phyloP scores from a whole-genome alignment of 1,140 invertebrate genomes.

The Danaus melanippus region DNA sequence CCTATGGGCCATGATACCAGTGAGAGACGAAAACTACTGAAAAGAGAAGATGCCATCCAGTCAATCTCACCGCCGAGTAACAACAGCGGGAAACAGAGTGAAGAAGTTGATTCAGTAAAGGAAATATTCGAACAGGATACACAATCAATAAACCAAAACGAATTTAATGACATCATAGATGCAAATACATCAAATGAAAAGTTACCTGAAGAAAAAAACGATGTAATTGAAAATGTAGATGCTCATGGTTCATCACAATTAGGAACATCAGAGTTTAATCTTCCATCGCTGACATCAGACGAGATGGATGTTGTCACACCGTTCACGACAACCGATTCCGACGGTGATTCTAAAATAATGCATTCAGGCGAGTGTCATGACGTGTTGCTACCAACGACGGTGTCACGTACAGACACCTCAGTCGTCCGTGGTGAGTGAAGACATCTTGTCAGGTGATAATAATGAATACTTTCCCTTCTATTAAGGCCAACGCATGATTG shows the following conservation, averaged over 20 bases:
- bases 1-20: slow-evolving; percentile 53
- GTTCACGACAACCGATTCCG: slow-evolving; percentile 23
- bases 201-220: too few relatives aligned
- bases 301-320: slow-evolving; percentile 58
- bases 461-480: slow-evolving; percentile 47
- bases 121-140: slow-evolving; percentile 22
- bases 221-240: too few relatives aligned
- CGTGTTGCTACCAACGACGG: slow-evolving; percentile 51
- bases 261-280: too few relatives aligned
- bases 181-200: slow-evolving; percentile 1
- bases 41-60: slow-evolving; percentile 64
- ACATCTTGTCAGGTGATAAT: slow-evolving; percentile 69
- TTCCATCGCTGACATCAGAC: slow-evolving; percentile 29
- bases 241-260: too few relatives aligned
- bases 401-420: slow-evolving; percentile 52
- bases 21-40: slow-evolving; percentile 55
- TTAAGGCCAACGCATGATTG: slow-evolving; percentile 62
- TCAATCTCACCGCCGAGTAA: slow-evolving; percentile 64
- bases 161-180: too few relatives aligned
- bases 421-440: slow-evolving; percentile 70
- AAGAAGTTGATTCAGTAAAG: slow-evolving; percentile 54
- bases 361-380: slow-evolving; percentile 64
- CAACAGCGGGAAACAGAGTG: slow-evolving; percentile 58
- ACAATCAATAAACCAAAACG: too few relatives aligned
- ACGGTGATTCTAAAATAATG: slow-evolving; percentile 30